Evolutionary conservation across 2,113 vertebrate genomes (phyloP).

Genomic region (Myotis lucifugus): DNA sequence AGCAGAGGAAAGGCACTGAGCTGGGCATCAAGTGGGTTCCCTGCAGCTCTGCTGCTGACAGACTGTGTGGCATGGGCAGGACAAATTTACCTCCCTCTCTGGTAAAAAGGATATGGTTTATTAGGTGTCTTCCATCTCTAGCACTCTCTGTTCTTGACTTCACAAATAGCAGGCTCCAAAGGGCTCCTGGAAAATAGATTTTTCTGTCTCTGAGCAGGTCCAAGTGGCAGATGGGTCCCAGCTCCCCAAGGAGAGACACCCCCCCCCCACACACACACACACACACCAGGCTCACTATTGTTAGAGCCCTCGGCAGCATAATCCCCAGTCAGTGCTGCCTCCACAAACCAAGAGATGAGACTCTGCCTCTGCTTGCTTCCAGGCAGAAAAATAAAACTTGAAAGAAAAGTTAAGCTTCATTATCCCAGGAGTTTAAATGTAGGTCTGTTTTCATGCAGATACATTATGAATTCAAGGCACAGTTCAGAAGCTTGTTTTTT

Average conservation of each 20-base stretch:
- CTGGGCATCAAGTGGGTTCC: fast-evolving
- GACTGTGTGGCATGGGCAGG: not conserved
- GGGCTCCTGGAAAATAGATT: constrained; percentile 61
- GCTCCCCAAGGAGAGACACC: constrained; percentile 29
- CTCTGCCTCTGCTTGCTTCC: not conserved
- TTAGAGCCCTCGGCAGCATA: not conserved
- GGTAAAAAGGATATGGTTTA: not conserved
- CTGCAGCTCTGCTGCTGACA: too few relatives aligned
- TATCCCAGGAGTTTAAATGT: not conserved
- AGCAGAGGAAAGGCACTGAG: not conserved
- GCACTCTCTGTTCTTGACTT: constrained; percentile 16
- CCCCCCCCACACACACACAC: not conserved
- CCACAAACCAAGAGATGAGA: not conserved
- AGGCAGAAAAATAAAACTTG: not conserved
- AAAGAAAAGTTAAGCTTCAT: not conserved
- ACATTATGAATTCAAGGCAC: not conserved
- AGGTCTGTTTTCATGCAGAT: not conserved
- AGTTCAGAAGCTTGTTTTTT: not conserved
- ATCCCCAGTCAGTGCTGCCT: not conserved
- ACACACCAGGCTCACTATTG: not conserved
- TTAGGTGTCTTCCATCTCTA: not conserved
- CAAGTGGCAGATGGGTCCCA: constrained; percentile 62
- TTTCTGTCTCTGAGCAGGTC: constrained; percentile 60
- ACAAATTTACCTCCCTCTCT: not conserved
- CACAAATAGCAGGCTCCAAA: constrained; percentile 39